Evolutionary conservation across 1,140 invertebrate genomes (phyloP), one percentile per base, ranked within the genome.

Genomic region (Meloidogyne floridensis): DNA sequence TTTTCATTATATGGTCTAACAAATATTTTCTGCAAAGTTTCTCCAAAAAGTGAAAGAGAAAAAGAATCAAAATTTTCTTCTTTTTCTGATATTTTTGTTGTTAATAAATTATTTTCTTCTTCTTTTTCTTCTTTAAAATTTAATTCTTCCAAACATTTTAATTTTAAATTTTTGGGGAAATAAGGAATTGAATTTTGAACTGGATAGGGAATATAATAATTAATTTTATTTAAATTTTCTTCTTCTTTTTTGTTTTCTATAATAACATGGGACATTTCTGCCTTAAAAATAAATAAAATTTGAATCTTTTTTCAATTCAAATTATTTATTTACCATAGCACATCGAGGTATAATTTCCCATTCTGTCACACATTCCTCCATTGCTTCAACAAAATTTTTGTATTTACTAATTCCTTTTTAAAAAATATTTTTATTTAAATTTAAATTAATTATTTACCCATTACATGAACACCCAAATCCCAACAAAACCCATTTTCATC

Each of bases 381-480:
- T 54, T 10, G 80, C 65, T 7, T 86, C 32, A 18, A 86, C 9
- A 72, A 86, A 86, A 4, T 72, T 77, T 9, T 81, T 47, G 51
- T 81, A 86, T 43, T 80, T 76, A 18, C 72, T 74, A 47, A 74
- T 54, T n/a, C 72, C 65, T 81, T 20, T 7, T 42, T 18, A 42
- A 18, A 18, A 71, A n/a, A 51, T 74, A 47, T 5, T 47, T 47
- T 47, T 54, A 54, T n/a, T n/a, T 47, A n/a, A 83, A 81, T 80
- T 54, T 56, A 56, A 80, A 42, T 15, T 18, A 78, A 43, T 47
- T 20, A 82, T 7, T 69, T 81, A 15, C 83, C 83, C 32, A 75
- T 85, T 15, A 85, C 83, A 77, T 86, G 84, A 32, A 86, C 83
- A 54, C 84, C 84, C 4, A 86, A 47, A 75, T 86, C 84, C 84